Conservation (phyloP, 2,888 invertebrate genomes). For the Drosophila paramelanica region DNA sequence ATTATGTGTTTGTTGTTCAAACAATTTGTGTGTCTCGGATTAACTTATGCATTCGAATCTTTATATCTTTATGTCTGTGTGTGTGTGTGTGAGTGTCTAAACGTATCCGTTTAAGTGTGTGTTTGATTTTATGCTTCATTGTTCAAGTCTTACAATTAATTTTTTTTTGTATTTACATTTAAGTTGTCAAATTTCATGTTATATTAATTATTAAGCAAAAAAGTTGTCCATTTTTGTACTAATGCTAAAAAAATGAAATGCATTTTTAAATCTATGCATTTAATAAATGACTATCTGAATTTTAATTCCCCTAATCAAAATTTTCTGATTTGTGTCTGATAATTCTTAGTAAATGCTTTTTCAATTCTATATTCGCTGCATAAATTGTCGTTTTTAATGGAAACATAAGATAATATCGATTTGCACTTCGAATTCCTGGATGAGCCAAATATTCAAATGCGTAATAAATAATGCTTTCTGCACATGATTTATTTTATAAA, state of each 20-base stretch:
- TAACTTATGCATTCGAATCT: slow-evolving; percentile 11
- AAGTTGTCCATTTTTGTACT: slow-evolving; percentile 30
- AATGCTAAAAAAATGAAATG: slow-evolving; percentile 34
- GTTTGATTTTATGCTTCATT: slow-evolving; percentile 31
- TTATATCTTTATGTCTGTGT: too few relatives aligned
- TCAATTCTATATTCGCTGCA: too few relatives aligned
- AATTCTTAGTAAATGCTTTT: too few relatives aligned
- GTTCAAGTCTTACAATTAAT: slow-evolving; percentile 55
- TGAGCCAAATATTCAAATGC: slow-evolving; percentile 5
- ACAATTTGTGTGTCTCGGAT: slow-evolving; percentile 20
- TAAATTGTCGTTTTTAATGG: too few relatives aligned
- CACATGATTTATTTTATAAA: slow-evolving; percentile 82
- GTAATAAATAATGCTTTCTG: slow-evolving; percentile 45
- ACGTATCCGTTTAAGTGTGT: slow-evolving; percentile 21
- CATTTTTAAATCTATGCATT: slow-evolving; percentile 51
- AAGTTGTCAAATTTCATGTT: slow-evolving; percentile 45
- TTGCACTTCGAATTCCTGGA: too few relatives aligned
- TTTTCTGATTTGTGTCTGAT: background rate
- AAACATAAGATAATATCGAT: too few relatives aligned
- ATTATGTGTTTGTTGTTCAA: slow-evolving; percentile 13
- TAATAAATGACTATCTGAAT: slow-evolving; percentile 46
- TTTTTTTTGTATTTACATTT: slow-evolving; percentile 65
- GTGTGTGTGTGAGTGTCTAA: slow-evolving; percentile 14
- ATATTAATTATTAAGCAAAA: slow-evolving; percentile 33
- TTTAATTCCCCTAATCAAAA: slow-evolving; percentile 14